These are phyloP conservation scores for Artemia sinica DNA, from an alignment of 2,888 invertebrate genomes.

Conservation along the genomic window DNA sequence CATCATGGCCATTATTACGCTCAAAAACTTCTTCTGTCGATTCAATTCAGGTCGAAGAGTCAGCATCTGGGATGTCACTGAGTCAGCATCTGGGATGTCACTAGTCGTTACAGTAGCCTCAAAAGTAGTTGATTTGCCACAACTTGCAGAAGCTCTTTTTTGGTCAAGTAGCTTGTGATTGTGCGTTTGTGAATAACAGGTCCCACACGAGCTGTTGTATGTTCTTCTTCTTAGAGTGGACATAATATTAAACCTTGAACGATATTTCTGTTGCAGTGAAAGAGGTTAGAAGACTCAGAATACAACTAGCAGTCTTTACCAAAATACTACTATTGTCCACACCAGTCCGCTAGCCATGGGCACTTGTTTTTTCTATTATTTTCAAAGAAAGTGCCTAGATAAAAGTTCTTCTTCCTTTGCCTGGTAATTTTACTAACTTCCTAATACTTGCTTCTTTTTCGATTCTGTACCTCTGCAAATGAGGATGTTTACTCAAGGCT, in stretches of 20 bases:
- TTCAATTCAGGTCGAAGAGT: too few relatives aligned
- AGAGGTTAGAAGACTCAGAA: constrained; percentile 9
- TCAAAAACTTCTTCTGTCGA: too few relatives aligned
- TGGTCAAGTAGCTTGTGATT: neutral
- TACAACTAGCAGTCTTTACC: constrained; percentile 9
- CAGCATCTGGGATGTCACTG: too few relatives aligned
- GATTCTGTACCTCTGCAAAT: neutral
- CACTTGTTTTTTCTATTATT: constrained; percentile 9
- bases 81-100: neutral
- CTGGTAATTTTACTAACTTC: constrained; percentile 1
- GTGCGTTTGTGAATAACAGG: neutral
- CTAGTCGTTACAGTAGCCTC: constrained; percentile 4
- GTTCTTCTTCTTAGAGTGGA: constrained; percentile 9
- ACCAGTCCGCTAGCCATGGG: neutral
- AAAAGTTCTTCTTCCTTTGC: constrained; percentile 5
- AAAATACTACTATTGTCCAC: neutral
- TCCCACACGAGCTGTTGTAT: neutral
- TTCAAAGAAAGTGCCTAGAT: neutral
- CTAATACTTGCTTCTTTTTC: neutral
- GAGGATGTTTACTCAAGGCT: too few relatives aligned
- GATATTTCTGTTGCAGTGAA: neutral
- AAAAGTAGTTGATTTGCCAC: constrained; percentile 6
- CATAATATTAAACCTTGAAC: neutral
- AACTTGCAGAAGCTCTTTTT: neutral
- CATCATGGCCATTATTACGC: too few relatives aligned